A percentile compares a stretch with the other conserved stretches of the same genome.
Evolutionary conservation across 2,888 invertebrate species (phyloP).

Genomic region (Pandemis heparana): DNA sequence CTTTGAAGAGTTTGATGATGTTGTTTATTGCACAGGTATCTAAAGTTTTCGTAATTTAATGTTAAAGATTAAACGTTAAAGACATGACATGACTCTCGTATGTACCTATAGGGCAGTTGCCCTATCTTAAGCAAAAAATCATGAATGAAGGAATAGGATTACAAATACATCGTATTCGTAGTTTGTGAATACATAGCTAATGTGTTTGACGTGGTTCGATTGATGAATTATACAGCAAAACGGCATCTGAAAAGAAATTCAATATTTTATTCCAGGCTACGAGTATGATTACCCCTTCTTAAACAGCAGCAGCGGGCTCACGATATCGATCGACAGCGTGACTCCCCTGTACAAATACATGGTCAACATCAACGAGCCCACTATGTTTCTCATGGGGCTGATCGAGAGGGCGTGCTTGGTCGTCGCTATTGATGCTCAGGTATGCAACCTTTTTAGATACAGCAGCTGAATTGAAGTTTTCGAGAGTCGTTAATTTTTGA

Average conservation of each 20-base stretch:
- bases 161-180: not conserved
- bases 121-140: too few relatives aligned
- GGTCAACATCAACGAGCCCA: conserved; percentile 90
- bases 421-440: conserved; percentile 76
- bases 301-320: conserved; percentile 86
- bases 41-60: too few relatives aligned
- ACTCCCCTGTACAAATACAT: conserved; percentile 91
- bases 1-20: conserved; percentile 86
- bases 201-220: not conserved
- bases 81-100: too few relatives aligned
- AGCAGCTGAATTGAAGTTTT: too few relatives aligned
- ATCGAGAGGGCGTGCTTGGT: conserved; percentile 88
- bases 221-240: not conserved
- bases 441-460: conserved; percentile 43
- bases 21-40: conserved; percentile 90
- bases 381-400: conserved; percentile 91
- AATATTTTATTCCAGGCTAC: conserved; percentile 84
- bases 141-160: too few relatives aligned
- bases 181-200: not conserved
- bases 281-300: conserved; percentile 90
- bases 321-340: conserved; percentile 84
- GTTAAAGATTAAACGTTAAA: too few relatives aligned
- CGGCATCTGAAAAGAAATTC: too few relatives aligned
- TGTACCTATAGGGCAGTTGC: too few relatives aligned
- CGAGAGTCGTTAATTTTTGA: too few relatives aligned